Evolutionary conservation across 1,140 invertebrate species (phyloP), one percentile per base, ranked within the genome.

Genomic region (Habropoda laboriosa): DNA sequence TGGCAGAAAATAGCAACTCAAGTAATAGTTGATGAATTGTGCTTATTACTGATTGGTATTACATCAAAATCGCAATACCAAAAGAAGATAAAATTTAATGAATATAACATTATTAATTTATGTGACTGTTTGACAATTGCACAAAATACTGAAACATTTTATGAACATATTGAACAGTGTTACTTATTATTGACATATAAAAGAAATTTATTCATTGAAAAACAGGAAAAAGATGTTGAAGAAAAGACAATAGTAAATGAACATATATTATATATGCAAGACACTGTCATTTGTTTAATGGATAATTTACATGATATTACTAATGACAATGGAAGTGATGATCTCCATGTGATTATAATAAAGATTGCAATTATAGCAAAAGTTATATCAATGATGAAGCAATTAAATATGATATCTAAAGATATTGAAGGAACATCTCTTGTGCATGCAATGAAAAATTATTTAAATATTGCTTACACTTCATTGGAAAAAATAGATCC

Each of bases 41-140:
- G 83, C 87, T 60, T 85, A 71, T 24, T 89, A 71, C 79, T 90
- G 83, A 87, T 88, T 83, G 55, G 88, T 64, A 85, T 89, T 24
- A 81, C 88, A 32, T 78, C 92, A 40, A 89, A 90, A 77, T 91
- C 90, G 83, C 90, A 89, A 73, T 64, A 85, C n/a, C 30, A 74
- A 18, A 74, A 79, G 10, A 57, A 30, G 6, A 55, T 63, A 51
- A 27, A 42, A 35, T 78, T 78, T 16, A 24, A 27, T 8, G 18
- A 63, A 38, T 21, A 63, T n/a, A 45, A 53, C 38, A 32, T 30
- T 5, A 38, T 73, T 18, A 38, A 64, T 5, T 16, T 24, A 13
- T 79, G 77, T 40, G 38, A 79, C n/a, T 79, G 77, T 47, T 73
- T 57, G 57, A 42, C 38, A 21, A 63, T 21, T 21, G 40, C 35